Evolutionary conservation across 1,140 invertebrate genomes (phyloP), one percentile per base, ranked within the genome.

Genomic region (Eupristina koningsbergeri): DNA sequence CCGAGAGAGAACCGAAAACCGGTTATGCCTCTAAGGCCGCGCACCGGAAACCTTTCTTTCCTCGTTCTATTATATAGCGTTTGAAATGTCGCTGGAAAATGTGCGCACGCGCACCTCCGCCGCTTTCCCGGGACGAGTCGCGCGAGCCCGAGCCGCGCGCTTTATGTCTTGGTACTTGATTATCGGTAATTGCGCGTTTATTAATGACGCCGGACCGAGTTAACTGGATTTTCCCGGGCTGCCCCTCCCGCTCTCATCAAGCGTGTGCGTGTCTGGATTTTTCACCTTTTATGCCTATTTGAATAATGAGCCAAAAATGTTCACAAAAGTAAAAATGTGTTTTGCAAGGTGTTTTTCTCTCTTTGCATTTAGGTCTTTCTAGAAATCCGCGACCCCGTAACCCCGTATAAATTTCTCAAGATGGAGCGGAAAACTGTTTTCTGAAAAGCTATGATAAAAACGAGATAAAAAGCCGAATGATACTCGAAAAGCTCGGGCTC

Each of bases 161-260:
- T 69, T 71, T 53, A 69, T 50, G 47, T 45, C 64, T 11, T 1
- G 50, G 64, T 17, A 73, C 71, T 45, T 41, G 74, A 78, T 83
- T 78, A 83, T 83, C 74, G 47, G 26, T 83, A 78, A 83, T 83
- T 83, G 74, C 47, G n/a, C 74, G n/a, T 69, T 77, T 83, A 78
- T 67, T 67, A 83, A 83, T 83, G 74, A 53, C 9, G 53, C 29
- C 17, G 45, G 26, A 19, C 1, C 53, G 34, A 47, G 71, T 29
- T 26, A 47, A 22, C 15, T 22, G 29, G 26, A 74, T 26, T 82
- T 82, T 76, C 61, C 81, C 81, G 64, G 58, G 73, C 53, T 22
- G 22, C 13, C 53, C 26, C 53, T 58, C 13, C 53, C 26, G 5
- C 53, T 58, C n/a, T 9, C 11, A 67, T 0, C 29, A n/a, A 74